Evolutionary conservation across 2,113 vertebrate genomes (phyloP), one percentile per base, ranked within the genome.

Genomic region (Synodontis membranacea): DNA sequence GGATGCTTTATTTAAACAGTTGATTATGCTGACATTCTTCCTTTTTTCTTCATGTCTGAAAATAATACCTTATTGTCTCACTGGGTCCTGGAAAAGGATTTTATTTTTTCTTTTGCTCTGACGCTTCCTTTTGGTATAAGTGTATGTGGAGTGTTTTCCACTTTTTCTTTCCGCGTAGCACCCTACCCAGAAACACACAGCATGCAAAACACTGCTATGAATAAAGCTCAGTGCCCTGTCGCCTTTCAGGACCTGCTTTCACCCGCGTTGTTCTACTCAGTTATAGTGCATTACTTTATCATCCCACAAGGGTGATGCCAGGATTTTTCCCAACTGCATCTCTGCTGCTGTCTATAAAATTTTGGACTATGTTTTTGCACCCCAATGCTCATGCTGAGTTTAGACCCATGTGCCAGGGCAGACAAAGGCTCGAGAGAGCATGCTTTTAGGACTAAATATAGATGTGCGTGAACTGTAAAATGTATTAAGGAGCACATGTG

Each of bases 301-400:
- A 28, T 82, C 25, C 56, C 80, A 52, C 81, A 75, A 12, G 72
- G 64, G 48, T 46, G 25, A 48, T 23, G 28, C 74, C 44, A 52
- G 54, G 48, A n/a, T 83, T 70, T 60, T 76, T 74, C n/a, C n/a
- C 56, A 81, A 52, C 44, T 83, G 54, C 37, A 74, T 28, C 8
- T 64, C 10, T 76, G 54, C 31, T 68, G 19, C 62, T 68, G 60
- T 68, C 46, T 83, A 12, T 46, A 17, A 50, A 76, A 46, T 44
- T 74, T 42, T 4, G 17, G 12, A 74, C 23, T 62, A 4, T 48
- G 81, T 15, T 15, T 66, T 48, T 83, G 62, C 46, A 52, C 19
- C 74, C 28, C 42, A 48, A 44, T 83, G 62, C 62, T 68, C 19
- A 52, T 8, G n/a, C 34, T 15, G n/a, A 66, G 17, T 19, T 66